A percentile compares a stretch with the other conserved stretches of the same genome.
Evolutionary conservation across 1,140 invertebrate species (phyloP).

Genomic region (Lepidostoma basale): DNA sequence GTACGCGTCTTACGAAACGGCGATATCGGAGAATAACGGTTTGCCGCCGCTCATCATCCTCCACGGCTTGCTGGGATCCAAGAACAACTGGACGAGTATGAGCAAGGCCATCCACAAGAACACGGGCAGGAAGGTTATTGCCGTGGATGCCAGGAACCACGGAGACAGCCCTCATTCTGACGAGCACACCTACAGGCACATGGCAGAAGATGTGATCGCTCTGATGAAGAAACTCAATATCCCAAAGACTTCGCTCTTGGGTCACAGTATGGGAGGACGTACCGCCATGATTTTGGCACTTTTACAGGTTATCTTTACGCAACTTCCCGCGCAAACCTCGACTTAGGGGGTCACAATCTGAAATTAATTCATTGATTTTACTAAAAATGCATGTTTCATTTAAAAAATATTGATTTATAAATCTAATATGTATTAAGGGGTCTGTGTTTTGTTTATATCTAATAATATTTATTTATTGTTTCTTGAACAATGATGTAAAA

Average conservation of each 20-base stretch:
- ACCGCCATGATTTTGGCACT: slow-evolving; percentile 79
- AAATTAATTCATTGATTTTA: no score
- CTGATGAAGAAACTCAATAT: slow-evolving; percentile 69
- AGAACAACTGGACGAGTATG: slow-evolving; percentile 80
- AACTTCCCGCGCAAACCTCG: no score
- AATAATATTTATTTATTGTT: no score
- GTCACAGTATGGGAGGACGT: slow-evolving; percentile 92
- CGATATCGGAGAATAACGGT: slow-evolving; percentile 43
- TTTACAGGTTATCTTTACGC: slow-evolving; percentile 44
- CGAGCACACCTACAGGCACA: slow-evolving; percentile 72
- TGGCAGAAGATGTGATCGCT: slow-evolving; percentile 74
- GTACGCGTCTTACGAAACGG: slow-evolving; percentile 62
- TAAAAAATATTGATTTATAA: no score
- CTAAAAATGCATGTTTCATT: no score
- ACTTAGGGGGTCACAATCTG: no score
- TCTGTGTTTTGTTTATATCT: background rate
- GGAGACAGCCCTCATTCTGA: slow-evolving; percentile 83
- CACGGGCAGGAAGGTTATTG: slow-evolving; percentile 71
- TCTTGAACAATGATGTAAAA: no score
- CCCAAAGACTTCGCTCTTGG: slow-evolving; percentile 71
- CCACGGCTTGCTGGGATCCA: slow-evolving; percentile 84
- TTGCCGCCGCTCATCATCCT: slow-evolving; percentile 75
- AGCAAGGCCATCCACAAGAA: slow-evolving; percentile 73
- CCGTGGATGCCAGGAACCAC: slow-evolving; percentile 89
- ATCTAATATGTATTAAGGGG: no score